Percentiles rank a stretch among this genome's conserved stretches.
Evolutionary conservation across 1,140 invertebrate species (phyloP).

Genomic region (Pachyrhynchus sulphureomaculatus): DNA sequence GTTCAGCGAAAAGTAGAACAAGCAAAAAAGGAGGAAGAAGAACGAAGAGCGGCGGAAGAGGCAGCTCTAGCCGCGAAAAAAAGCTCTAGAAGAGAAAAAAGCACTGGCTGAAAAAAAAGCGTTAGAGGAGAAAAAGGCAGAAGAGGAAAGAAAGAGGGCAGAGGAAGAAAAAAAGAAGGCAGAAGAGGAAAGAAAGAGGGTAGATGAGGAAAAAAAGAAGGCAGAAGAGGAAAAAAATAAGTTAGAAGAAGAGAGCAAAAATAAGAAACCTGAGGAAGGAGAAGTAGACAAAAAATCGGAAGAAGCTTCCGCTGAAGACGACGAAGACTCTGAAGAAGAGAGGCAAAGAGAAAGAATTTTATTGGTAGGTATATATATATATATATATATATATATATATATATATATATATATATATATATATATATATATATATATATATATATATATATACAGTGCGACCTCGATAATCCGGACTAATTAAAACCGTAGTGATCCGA

Average conservation of each 20-base stretch:
- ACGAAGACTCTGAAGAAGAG: conserved; percentile 6
- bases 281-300: background rate
- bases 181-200: background rate
- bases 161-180: background rate
- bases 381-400: too few species aligned
- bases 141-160: background rate
- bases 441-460: too few species aligned
- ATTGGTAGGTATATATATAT: background rate
- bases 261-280: background rate
- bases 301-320: background rate
- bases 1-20: too few species aligned
- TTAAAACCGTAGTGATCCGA: too few species aligned
- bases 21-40: too few species aligned
- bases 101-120: background rate
- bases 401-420: too few species aligned
- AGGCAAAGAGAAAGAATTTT: background rate
- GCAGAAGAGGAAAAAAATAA: background rate
- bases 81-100: background rate
- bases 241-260: background rate
- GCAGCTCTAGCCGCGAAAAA: background rate
- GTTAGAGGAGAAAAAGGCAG: background rate
- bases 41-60: background rate
- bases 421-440: too few species aligned
- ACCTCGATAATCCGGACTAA: too few species aligned
- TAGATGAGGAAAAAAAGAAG: background rate